Evolutionary conservation across 2,113 vertebrate genomes (phyloP).

Genomic region (Zootoca vivipara): DNA sequence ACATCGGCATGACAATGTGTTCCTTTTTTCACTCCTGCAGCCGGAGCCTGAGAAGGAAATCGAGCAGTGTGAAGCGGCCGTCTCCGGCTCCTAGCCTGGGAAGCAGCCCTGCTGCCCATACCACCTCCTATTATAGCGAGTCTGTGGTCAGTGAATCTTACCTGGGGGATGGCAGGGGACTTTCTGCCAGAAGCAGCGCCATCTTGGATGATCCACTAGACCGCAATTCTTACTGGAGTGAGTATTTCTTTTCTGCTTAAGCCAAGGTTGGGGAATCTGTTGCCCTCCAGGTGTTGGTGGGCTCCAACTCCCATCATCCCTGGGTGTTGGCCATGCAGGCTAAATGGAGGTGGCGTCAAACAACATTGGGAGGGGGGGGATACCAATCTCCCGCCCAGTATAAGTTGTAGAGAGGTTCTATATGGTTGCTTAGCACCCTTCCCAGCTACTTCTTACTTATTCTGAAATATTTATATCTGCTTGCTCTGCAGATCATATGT

Average conservation of each 20-base stretch:
- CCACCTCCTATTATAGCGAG: constrained; percentile 80
- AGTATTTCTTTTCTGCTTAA: constrained; percentile 34
- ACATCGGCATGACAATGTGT: too few relatives aligned
- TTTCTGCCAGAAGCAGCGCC: constrained; percentile 44
- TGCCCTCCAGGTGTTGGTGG: too few relatives aligned
- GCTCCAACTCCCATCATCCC: not conserved
- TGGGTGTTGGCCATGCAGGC: not conserved
- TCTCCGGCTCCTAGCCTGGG: constrained; percentile 59
- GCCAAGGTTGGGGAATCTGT: too few relatives aligned
- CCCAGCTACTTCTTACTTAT: not conserved
- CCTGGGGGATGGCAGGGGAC: constrained; percentile 66
- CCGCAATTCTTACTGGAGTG: constrained; percentile 72
- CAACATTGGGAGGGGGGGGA: too few relatives aligned
- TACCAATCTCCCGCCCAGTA: too few relatives aligned
- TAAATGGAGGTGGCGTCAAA: not conserved
- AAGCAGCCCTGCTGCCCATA: constrained; percentile 63
- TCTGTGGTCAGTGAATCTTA: constrained; percentile 77
- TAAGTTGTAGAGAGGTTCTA: not conserved
- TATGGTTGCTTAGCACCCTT: not conserved
- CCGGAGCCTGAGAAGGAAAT: constrained; percentile 73
- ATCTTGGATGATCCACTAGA: constrained; percentile 59
- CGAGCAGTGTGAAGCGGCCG: constrained; percentile 60
- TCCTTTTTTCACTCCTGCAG: not conserved
- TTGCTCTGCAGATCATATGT: too few relatives aligned
- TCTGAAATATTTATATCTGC: not conserved